Percentiles rank a stretch among this genome's conserved stretches.
phyloP scores from a whole-genome alignment of 2,888 invertebrate genomes.

The Dilophus febrilis region DNA sequence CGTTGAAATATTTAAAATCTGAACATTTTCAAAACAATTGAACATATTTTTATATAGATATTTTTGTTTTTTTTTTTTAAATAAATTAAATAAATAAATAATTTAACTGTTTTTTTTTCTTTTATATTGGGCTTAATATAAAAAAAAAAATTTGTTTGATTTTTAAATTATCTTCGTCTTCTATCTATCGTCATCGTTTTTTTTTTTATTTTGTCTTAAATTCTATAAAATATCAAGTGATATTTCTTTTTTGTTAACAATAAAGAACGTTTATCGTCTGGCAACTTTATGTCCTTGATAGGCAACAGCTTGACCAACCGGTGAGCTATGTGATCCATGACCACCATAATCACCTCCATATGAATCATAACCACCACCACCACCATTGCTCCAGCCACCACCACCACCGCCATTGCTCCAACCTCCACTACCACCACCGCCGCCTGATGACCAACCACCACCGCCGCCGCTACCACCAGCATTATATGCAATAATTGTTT shows the following conservation, averaged over 20 bases:
- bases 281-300: conserved; percentile 32
- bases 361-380: conserved; percentile 30
- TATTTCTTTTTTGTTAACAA: background rate
- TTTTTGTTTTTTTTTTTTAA: background rate
- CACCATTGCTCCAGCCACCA: conserved; percentile 15
- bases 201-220: background rate
- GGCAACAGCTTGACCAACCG: conserved; percentile 34
- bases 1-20: too few relatives aligned
- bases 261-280: conserved; percentile 20
- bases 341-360: conserved; percentile 20
- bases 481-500: conserved; percentile 19
- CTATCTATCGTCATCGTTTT: too few relatives aligned
- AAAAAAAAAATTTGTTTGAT: too few relatives aligned
- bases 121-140: too few relatives aligned
- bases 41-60: background rate
- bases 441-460: conserved; percentile 14
- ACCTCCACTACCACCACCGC: conserved; percentile 9
- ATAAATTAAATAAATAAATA: background rate
- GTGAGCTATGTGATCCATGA: conserved; percentile 34
- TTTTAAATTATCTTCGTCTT: too few relatives aligned
- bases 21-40: too few relatives aligned
- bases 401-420: conserved; percentile 9
- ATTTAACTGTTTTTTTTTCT: background rate
- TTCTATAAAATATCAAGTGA: background rate
- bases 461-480: conserved; percentile 17